phyloP scores from a whole-genome alignment of 2,888 invertebrate species.

The Caenorhabditis auriculariae region DNA sequence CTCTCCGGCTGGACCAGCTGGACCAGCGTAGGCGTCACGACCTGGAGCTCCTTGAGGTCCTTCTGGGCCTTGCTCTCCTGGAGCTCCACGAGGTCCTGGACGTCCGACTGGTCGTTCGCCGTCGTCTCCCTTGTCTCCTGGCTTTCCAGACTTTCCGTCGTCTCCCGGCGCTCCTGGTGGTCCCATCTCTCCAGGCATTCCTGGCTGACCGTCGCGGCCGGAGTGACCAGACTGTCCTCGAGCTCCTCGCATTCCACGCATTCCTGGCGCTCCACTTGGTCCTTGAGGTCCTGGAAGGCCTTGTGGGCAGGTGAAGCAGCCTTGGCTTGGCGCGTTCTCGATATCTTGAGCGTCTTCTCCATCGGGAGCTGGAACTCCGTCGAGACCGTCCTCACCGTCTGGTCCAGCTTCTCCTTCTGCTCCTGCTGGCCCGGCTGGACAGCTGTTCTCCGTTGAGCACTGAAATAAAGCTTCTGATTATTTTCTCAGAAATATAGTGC shows the following conservation, averaged over 20 bases:
- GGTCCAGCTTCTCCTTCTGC: conserved; percentile 33
- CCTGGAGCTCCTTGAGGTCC: conserved; percentile 36
- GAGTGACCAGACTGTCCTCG: conserved; percentile 46
- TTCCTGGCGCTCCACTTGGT: conserved; percentile 37
- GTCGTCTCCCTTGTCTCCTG: conserved; percentile 53
- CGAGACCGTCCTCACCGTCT: conserved; percentile 45
- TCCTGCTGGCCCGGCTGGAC: conserved; percentile 51
- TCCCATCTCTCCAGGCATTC: conserved; percentile 46
- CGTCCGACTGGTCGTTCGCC: conserved; percentile 57
- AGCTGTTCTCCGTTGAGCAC: conserved; percentile 50
- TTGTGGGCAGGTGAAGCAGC: conserved; percentile 56
- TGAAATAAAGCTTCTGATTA: conserved; percentile 4
- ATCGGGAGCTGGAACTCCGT: conserved; percentile 48
- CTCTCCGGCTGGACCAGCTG: conserved; percentile 45
- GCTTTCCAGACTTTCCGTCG: conserved; percentile 45
- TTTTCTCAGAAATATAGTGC: background rate
- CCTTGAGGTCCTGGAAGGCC: conserved; percentile 47
- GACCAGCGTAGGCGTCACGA: conserved; percentile 32
- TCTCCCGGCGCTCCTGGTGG: conserved; percentile 46
- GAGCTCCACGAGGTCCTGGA: conserved; percentile 46
- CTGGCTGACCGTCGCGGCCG: conserved; percentile 46
- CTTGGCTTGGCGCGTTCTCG: conserved; percentile 43
- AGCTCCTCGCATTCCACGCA: conserved; percentile 56
- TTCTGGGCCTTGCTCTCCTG: conserved; percentile 46
- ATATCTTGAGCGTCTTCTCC: conserved; percentile 52